Percentiles rank a stretch among this genome's conserved stretches.
These are phyloP conservation scores for Coleophora flavipennella DNA, from an alignment of 2,888 invertebrate species.

Conservation along the genomic window DNA sequence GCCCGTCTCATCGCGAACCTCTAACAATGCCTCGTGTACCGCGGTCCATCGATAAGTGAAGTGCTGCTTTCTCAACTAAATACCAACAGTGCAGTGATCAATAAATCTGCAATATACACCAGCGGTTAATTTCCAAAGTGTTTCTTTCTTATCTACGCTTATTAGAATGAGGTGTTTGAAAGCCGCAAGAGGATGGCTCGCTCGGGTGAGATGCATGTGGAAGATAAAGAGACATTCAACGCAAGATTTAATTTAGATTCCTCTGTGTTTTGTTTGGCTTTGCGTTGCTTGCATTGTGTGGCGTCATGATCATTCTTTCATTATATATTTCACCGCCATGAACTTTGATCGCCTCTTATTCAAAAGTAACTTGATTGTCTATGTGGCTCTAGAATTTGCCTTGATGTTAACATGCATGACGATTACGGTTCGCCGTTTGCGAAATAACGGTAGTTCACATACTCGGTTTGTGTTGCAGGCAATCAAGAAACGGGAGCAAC, in stretches of 20 bases:
- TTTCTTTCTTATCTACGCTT: conserved; percentile 38
- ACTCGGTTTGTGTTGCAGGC: conserved; percentile 45
- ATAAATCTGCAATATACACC: conserved; percentile 44
- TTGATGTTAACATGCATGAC: conserved; percentile 24
- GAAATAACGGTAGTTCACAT: conserved; percentile 18
- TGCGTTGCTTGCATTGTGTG: conserved; percentile 44
- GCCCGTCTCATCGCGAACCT: conserved; percentile 46
- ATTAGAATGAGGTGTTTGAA: conserved; percentile 68
- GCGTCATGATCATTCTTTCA: conserved; percentile 33
- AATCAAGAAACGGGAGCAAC: conserved; percentile 60
- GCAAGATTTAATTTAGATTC: conserved; percentile 64
- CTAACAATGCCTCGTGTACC: conserved; percentile 54
- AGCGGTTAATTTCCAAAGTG: conserved; percentile 30
- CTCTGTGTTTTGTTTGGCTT: conserved; percentile 50
- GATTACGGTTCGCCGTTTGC: conserved; percentile 11
- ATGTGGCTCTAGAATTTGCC: conserved; percentile 26
- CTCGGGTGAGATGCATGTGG: conserved; percentile 62
- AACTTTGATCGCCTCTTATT: conserved; percentile 29
- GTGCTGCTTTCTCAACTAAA: conserved; percentile 55
- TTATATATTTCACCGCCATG: conserved; percentile 30
- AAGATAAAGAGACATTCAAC: conserved; percentile 49
- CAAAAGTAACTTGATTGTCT: conserved; percentile 21
- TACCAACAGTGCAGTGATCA: conserved; percentile 48
- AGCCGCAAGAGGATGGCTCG: conserved; percentile 66
- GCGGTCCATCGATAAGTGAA: conserved; percentile 60